Percentiles rank a stretch among this genome's conserved stretches.
Conservation (phyloP, 2,888 invertebrate species). For the Sarcophaga variegata region DNA sequence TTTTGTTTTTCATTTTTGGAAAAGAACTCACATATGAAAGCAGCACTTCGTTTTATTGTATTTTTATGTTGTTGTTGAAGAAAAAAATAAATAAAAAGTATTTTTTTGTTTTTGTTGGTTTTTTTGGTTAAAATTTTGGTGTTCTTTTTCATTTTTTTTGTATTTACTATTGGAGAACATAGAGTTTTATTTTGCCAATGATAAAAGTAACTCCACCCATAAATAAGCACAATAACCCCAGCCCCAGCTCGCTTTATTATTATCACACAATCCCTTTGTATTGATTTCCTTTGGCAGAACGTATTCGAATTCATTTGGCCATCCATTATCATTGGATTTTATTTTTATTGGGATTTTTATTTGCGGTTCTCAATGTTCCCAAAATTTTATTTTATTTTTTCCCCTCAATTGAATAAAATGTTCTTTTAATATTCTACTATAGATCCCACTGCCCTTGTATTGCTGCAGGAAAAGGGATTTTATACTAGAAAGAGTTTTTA, state of each 20-base stretch:
- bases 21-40: slow-evolving; percentile 62
- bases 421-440: slow-evolving; percentile 74
- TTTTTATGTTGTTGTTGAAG: slow-evolving; percentile 26
- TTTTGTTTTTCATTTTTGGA: slow-evolving; percentile 7
- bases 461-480: too few relatives aligned
- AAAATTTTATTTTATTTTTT: slow-evolving; percentile 80
- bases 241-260: not conserved
- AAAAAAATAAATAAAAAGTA: slow-evolving; percentile 25
- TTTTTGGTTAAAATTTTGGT: slow-evolving; percentile 20
- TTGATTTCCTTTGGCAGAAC: slow-evolving; percentile 49
- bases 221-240: slow-evolving; percentile 22
- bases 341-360: slow-evolving; percentile 72
- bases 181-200: slow-evolving; percentile 57
- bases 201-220: slow-evolving; percentile 65
- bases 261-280: slow-evolving; percentile 7
- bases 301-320: slow-evolving; percentile 47
- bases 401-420: slow-evolving; percentile 80
- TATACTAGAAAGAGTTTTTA: too few relatives aligned
- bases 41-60: slow-evolving; percentile 33
- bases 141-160: slow-evolving; percentile 33
- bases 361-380: slow-evolving; percentile 74
- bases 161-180: slow-evolving; percentile 24
- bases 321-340: slow-evolving; percentile 75
- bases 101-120: slow-evolving; percentile 30
- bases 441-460: too few relatives aligned